phyloP scores from a whole-genome alignment of 1,140 invertebrate species.

The Dreissena polymorpha region DNA sequence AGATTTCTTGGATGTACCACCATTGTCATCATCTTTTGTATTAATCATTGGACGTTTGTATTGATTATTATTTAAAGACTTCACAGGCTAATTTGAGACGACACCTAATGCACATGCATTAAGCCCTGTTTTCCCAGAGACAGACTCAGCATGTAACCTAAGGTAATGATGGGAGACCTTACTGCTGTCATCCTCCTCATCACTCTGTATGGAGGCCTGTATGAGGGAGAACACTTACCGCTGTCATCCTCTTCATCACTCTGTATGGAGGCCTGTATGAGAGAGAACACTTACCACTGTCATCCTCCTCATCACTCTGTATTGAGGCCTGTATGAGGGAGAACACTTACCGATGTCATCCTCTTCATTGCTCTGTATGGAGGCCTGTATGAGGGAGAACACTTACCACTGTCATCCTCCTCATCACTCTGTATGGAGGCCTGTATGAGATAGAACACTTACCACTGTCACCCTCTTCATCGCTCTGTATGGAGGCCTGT shows the following conservation, averaged over 20 bases:
- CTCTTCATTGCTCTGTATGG: slow-evolving; percentile 57
- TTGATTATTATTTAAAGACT: too few relatives aligned
- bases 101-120: too few relatives aligned
- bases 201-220: too few relatives aligned
- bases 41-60: too few relatives aligned
- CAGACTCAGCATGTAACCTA: too few relatives aligned
- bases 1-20: too few relatives aligned
- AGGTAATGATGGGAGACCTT: too few relatives aligned
- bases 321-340: slow-evolving; percentile 56
- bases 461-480: slow-evolving; percentile 61
- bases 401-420: slow-evolving; percentile 66
- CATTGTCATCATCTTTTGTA: too few relatives aligned
- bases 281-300: slow-evolving; percentile 69
- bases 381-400: slow-evolving; percentile 62
- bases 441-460: slow-evolving; percentile 67
- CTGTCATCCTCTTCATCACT: slow-evolving; percentile 62
- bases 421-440: slow-evolving; percentile 54
- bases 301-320: slow-evolving; percentile 60
- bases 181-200: too few relatives aligned
- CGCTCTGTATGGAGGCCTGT: slow-evolving; percentile 45
- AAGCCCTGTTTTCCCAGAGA: too few relatives aligned
- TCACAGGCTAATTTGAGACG: too few relatives aligned
- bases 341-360: slow-evolving; percentile 68
- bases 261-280: slow-evolving; percentile 54
- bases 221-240: slow-evolving; percentile 45